Evolutionary conservation across 2,888 invertebrate species (phyloP), one percentile per base, ranked within the genome.

Genomic region (Pyrrhia umbra): DNA sequence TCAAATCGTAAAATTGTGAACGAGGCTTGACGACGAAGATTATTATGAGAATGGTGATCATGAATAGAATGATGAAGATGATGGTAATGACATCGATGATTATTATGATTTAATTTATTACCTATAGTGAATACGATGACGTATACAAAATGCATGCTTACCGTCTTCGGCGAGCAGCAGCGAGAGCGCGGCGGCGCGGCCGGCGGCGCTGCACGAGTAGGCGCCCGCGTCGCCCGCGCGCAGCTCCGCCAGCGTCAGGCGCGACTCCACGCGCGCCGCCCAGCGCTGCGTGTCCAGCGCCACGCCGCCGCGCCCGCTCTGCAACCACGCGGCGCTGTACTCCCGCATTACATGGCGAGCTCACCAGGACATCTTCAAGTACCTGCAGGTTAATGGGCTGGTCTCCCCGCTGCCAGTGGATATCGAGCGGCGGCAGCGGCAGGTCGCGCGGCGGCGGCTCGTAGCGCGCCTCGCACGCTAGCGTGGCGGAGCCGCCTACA

Each of bases 241-340:
- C 96, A 81, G 88, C 84, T 68, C 90, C 79, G 72, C 95, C 93
- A 84, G 96, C 96, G 83, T 94, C 88, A 80, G 96, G 91, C 86
- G 97, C 94, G 83, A 96, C 95, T 75, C 96, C 90, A 82, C 95
- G 95, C 87, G 96, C 96, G 95, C 93, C 78, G 95, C 93, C 82
- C 96, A 95, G 71, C 95, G 95, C 89, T 96, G 96, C 69, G 96
- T 96, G 85, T 96, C 96, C 79, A 97, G 95, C 75, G 96, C 95
- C 84, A 96, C 95, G 61, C 96, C 96, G 66, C 96, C 95, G 57
- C 86, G 85, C 20, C 54, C 10, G 21, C 71, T 59, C 70, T 69
- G 68, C 39, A 25, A 43, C 34, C n/a, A 34, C 15, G 3, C n/a
- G n/a, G n/a, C 37, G 6, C 15, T 10, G n/a, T 23, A 16, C 13